phyloP scores from a whole-genome alignment of 2,113 vertebrate species.

The Grallaria varia region DNA sequence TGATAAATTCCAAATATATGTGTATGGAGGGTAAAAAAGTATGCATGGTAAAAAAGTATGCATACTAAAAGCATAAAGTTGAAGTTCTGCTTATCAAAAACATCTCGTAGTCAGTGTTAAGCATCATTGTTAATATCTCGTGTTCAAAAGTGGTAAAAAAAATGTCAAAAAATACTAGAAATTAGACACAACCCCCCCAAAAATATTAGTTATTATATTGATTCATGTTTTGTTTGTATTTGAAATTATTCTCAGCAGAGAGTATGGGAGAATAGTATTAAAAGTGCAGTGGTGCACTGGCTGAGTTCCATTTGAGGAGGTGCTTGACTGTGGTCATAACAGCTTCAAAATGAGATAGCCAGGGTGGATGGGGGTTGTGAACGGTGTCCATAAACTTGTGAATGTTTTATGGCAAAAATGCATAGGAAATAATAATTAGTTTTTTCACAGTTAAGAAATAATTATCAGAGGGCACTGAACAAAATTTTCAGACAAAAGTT shows the following conservation, averaged over 20 bases:
- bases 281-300: neutral
- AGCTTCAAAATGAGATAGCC: neutral
- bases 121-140: accelerated
- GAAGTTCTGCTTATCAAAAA: neutral
- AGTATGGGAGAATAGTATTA: neutral
- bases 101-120: neutral
- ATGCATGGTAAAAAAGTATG: neutral
- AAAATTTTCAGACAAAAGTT: neutral
- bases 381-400: neutral
- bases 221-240: neutral
- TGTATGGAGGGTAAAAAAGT: neutral
- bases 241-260: neutral
- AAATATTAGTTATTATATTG: neutral
- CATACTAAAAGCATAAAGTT: neutral
- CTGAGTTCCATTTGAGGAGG: neutral
- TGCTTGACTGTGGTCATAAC: neutral
- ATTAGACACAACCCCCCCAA: neutral
- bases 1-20: neutral
- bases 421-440: neutral
- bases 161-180: neutral
- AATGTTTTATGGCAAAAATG: neutral
- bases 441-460: neutral
- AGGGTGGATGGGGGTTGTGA: neutral
- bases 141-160: neutral
- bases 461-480: neutral